These are phyloP conservation scores for Apeltes quadracus DNA, from an alignment of 2,113 vertebrate genomes.

Conservation along the genomic window DNA sequence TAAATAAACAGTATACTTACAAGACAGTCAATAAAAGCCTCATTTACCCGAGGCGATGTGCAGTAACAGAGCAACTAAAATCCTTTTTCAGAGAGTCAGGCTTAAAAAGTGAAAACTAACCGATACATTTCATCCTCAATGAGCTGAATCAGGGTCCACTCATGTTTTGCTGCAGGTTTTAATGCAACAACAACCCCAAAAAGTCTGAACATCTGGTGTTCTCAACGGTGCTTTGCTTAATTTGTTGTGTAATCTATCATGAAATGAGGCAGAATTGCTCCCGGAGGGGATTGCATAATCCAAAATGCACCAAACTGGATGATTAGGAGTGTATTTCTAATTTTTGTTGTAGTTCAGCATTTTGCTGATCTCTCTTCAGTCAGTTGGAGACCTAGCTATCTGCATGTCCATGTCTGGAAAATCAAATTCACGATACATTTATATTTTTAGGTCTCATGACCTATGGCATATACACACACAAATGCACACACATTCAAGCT, in stretches of 20 bases:
- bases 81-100: not conserved
- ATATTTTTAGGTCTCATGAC: not conserved
- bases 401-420: too few relatives aligned
- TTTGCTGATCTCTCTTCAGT: not conserved
- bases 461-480: not conserved
- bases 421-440: not conserved
- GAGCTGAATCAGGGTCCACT: constrained; percentile 10
- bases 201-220: constrained; percentile 26
- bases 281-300: not conserved
- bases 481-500: not conserved
- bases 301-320: constrained; percentile 4
- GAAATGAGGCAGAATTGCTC: constrained; percentile 12
- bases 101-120: not conserved
- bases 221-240: constrained; percentile 22
- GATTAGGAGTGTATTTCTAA: not conserved
- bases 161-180: constrained; percentile 19
- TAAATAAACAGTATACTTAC: not conserved
- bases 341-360: not conserved
- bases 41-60: not conserved
- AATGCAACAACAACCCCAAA: constrained; percentile 12
- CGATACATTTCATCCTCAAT: constrained; percentile 11
- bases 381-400: too few relatives aligned
- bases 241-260: constrained; percentile 32
- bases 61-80: not conserved
- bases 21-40: not conserved